phyloP scores from a whole-genome alignment of 1,140 invertebrate genomes.

The Parapsyche elsis region DNA sequence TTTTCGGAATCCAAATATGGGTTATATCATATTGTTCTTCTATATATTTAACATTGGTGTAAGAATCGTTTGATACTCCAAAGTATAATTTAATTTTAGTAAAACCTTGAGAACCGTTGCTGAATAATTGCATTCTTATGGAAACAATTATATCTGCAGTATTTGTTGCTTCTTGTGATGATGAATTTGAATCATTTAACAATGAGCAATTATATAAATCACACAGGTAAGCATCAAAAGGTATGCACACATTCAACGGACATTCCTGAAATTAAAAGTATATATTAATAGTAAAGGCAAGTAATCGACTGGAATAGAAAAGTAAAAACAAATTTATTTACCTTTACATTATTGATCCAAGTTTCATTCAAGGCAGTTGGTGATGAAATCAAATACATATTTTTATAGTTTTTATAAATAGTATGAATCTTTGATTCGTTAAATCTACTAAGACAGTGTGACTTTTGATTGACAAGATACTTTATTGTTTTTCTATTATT shows the following conservation, averaged over 20 bases:
- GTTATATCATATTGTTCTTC: constrained; percentile 66
- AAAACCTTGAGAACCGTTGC: constrained; percentile 71
- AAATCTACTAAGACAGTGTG: constrained; percentile 61
- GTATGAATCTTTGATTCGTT: constrained; percentile 61
- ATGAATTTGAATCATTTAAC: constrained; percentile 37
- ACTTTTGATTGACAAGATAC: constrained; percentile 60
- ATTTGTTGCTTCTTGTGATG: too few species aligned
- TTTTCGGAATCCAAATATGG: constrained; percentile 66
- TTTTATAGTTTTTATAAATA: constrained; percentile 56
- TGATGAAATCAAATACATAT: constrained; percentile 48
- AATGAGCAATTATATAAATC: constrained; percentile 57
- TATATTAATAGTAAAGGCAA: constrained; percentile 33
- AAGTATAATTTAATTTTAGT: constrained; percentile 63
- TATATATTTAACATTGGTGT: constrained; percentile 58
- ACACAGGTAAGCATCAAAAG: constrained; percentile 63
- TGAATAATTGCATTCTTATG: constrained; percentile 67
- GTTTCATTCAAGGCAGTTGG: constrained; percentile 47
- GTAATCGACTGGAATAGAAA: neutral
- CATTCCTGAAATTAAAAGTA: constrained; percentile 63
- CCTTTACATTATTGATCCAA: constrained; percentile 46
- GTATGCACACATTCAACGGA: constrained; percentile 65
- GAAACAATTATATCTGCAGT: constrained; percentile 63
- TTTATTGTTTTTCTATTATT: constrained; percentile 58
- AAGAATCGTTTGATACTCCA: constrained; percentile 59
- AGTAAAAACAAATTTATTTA: constrained; percentile 15